phyloP scores from a whole-genome alignment of 64 coral and sea anemone species.

The Montipora efflorescens region DNA sequence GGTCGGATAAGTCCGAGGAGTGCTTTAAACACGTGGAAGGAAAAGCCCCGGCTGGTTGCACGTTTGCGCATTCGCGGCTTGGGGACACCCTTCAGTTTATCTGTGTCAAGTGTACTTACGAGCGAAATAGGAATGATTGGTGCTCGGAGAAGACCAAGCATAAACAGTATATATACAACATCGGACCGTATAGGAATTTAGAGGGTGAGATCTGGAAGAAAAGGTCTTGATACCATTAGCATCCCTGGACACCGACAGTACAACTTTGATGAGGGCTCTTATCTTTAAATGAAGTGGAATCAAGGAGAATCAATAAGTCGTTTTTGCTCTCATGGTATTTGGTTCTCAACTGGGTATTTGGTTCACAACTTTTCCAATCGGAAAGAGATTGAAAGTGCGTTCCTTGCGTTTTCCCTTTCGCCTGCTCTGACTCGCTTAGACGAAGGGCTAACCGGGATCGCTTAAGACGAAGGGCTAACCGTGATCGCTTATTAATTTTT shows the following conservation, averaged over 20 bases:
- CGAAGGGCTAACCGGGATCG: no score
- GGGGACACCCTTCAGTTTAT: constrained; percentile 96
- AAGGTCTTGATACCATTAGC: background rate
- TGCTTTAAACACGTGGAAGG: constrained; percentile 83
- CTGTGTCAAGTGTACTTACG: constrained; percentile 92
- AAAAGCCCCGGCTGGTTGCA: constrained; percentile 82
- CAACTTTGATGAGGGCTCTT: no score
- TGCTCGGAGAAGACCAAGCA: constrained; percentile 94
- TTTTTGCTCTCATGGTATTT: no score
- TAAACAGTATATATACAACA: constrained; percentile 88
- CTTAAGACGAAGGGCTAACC: no score
- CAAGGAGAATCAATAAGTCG: no score
- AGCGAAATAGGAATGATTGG: constrained; percentile 77
- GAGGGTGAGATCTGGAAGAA: constrained; percentile 88
- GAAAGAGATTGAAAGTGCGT: no score
- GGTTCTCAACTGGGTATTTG: no score
- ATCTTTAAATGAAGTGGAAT: no score
- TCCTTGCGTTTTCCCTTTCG: no score
- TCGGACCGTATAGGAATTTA: constrained; percentile 90
- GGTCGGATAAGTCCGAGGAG: constrained; percentile 95
- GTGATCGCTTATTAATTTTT: no score
- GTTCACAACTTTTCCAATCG: no score
- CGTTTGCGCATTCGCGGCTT: constrained; percentile 94
- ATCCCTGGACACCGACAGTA: background rate
- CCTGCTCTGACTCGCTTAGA: no score